Conservation (phyloP, 2,888 invertebrate genomes). For the Melanostoma scalare region DNA sequence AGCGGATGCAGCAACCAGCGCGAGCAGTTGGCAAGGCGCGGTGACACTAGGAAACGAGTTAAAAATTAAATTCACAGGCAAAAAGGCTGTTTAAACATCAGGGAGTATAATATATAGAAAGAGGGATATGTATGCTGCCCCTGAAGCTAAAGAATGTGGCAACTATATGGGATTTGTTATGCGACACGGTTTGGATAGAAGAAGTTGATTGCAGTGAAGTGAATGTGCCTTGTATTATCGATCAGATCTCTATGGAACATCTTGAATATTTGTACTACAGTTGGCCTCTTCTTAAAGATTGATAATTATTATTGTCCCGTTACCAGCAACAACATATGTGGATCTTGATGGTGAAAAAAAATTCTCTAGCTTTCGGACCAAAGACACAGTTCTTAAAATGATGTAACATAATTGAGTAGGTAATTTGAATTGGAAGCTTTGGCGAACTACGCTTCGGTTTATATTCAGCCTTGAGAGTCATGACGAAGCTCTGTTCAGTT, state of each 20-base stretch:
- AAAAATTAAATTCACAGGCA: conserved; percentile 53
- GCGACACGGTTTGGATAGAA: conserved; percentile 49
- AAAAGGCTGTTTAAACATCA: neutral
- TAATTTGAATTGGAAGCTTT: no score
- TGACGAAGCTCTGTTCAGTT: no score
- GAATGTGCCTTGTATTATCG: conserved; percentile 50
- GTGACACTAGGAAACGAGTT: conserved; percentile 65
- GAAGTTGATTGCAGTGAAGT: conserved; percentile 48
- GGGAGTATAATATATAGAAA: neutral
- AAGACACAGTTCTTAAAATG: no score
- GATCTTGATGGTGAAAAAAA: neutral
- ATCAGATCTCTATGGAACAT: conserved; percentile 4
- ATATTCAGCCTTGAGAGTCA: no score
- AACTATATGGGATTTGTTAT: conserved; percentile 64
- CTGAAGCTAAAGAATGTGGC: conserved; percentile 29
- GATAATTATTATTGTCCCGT: no score
- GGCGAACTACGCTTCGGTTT: no score
- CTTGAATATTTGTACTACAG: conserved; percentile 30
- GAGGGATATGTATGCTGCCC: neutral
- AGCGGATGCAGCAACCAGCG: conserved; percentile 14
- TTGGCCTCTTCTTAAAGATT: conserved; percentile 12
- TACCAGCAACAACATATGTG: conserved; percentile 23
- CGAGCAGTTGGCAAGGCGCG: conserved; percentile 34
- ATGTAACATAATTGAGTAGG: no score
- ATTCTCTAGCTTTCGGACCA: no score